Conservation (phyloP, 2,888 invertebrate species). For the Epinotia ramella region DNA sequence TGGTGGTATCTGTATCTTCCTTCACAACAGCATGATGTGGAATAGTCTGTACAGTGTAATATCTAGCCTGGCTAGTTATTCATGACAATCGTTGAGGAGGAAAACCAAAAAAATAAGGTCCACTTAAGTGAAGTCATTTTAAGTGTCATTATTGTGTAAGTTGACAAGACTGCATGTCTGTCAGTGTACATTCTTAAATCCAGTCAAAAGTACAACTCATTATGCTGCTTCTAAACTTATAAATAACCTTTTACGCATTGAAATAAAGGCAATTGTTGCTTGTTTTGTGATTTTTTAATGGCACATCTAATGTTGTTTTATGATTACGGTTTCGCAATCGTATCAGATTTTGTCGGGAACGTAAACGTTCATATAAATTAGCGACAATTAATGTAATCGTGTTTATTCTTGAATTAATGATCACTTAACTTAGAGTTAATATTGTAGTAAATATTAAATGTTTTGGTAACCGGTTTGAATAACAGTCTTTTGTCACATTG, state of each 20-base stretch:
- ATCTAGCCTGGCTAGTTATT: too few species aligned
- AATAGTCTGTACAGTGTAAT: too few species aligned
- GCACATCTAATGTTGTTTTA: neutral
- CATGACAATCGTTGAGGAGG: neutral
- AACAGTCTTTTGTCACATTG: conserved; percentile 30
- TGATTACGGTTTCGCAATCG: conserved; percentile 37
- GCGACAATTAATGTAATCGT: conserved; percentile 29
- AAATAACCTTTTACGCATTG: neutral
- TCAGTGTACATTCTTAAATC: conserved; percentile 18
- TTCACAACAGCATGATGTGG: too few species aligned
- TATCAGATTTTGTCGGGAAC: conserved; percentile 11
- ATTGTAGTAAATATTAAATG: conserved; percentile 26
- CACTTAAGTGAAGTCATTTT: conserved; percentile 19
- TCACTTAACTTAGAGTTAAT: conserved; percentile 24
- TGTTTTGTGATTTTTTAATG: neutral
- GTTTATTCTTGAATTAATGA: conserved; percentile 23
- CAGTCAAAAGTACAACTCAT: neutral
- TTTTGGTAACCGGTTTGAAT: conserved; percentile 29
- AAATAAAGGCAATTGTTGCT: neutral
- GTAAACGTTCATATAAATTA: conserved; percentile 35
- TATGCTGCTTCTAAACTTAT: neutral
- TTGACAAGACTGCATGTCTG: conserved; percentile 35
- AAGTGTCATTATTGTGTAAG: conserved; percentile 13
- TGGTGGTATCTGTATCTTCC: too few species aligned
- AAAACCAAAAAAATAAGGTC: conserved; percentile 1